Evolutionary conservation across 2,797 vertebrate species (phyloP).

Genomic region (Yasuhikotakia modesta): DNA sequence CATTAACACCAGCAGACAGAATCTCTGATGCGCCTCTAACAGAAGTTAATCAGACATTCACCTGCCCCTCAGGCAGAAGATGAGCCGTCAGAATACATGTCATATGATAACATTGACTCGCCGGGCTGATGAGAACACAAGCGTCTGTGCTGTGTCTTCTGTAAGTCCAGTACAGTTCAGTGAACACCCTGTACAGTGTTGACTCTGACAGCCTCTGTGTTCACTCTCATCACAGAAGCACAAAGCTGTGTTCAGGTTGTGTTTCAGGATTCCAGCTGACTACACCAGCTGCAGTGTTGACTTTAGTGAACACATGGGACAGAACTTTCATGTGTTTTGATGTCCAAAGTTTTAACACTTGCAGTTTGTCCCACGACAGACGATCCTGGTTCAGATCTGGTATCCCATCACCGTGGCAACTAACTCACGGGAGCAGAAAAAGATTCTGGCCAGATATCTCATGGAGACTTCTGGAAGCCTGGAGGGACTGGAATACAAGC

Average conservation of each 20-base stretch:
- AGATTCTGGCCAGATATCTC: slow-evolving; percentile 79
- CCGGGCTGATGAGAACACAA: slow-evolving; percentile 17
- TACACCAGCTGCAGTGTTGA: slow-evolving; percentile 16
- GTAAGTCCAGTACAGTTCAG: not conserved
- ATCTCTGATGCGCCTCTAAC: not conserved
- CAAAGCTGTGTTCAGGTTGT: slow-evolving; percentile 50
- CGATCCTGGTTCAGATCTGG: slow-evolving; percentile 83
- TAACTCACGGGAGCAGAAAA: slow-evolving; percentile 80
- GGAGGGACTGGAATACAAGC: slow-evolving; percentile 76
- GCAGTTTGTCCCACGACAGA: no score
- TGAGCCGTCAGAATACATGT: not conserved
- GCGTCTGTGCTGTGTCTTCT: slow-evolving; percentile 1
- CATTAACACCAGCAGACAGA: not conserved
- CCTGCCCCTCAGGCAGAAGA: not conserved
- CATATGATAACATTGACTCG: slow-evolving; percentile 31
- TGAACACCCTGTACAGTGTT: slow-evolving; percentile 42
- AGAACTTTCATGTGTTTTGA: no score
- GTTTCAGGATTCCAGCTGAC: slow-evolving; percentile 62
- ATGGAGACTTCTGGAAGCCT: slow-evolving; percentile 76
- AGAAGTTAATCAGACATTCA: not conserved
- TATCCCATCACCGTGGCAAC: slow-evolving; percentile 83
- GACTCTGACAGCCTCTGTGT: slow-evolving; percentile 54
- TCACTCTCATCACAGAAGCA: not conserved
- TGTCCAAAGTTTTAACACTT: no score
- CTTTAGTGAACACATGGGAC: not conserved